Evolutionary conservation across 2,113 vertebrate species (phyloP), one percentile per base, ranked within the genome.

Genomic region (Nesoenas mayeri): DNA sequence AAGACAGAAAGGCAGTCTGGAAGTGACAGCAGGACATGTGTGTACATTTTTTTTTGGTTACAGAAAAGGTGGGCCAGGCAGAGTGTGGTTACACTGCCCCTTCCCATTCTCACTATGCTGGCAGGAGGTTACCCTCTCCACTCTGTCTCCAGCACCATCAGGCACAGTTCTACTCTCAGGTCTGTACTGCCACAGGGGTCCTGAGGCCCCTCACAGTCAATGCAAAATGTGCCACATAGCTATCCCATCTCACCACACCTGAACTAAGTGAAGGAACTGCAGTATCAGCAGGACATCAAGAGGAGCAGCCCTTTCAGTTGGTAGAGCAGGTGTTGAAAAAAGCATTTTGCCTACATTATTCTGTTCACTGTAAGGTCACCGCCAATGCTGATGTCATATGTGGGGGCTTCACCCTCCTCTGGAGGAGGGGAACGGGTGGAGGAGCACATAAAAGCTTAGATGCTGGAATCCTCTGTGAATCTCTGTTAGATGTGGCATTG

Each of bases 191-290:
- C n/a, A 5, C 4, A 7, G 50, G 22, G 18, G 6, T 54, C 2
- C 47, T 58, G 22, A 61, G 36, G n/a, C 5, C n/a, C 26, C 42
- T 61, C 29, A 22, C 36, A 54, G 36, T 15, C 40, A 50, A 3
- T 9, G 19, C 9, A 3, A 72, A 25, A 50, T 0, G 0, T 29
- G 48, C 16, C 13, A 8, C 2, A n/a, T n/a, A 48, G n/a, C 15
- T 58, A 13, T 20, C 21, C n/a, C 19, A 12, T 29, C 51, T 57
- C 73, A 79, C 19, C 17, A 3, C 31, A 40, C 14, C 42, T 58
- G 18, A 15, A 48, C 7, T 2, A 26, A 11, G 10, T 17, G 26
- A 29, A 47, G 15, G 24, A 94, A 31, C 28, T 51, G 21, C 40
- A 32, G 20, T 40, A 65, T 47, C 17, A n/a, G 7, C 12, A 47